Evolutionary conservation across 2,888 invertebrate species (phyloP), one percentile per base, ranked within the genome.

Genomic region (Hedychridium roseum): DNA sequence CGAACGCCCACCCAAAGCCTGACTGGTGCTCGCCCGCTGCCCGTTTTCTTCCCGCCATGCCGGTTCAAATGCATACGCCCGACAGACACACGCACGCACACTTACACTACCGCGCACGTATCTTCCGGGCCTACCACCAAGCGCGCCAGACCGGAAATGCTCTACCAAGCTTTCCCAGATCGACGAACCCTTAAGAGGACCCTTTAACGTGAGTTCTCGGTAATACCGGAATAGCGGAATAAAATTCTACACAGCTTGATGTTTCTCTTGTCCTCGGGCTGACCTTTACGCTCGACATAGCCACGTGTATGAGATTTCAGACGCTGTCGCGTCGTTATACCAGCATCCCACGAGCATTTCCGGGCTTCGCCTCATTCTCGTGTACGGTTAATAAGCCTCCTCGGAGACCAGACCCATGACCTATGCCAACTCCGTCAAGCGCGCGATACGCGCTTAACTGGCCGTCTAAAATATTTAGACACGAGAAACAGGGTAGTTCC

Each of bases 1-100:
- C 88, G 84, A 83, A 82, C 81, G 85, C 87, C 87, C 85, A 85
- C 84, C 86, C 85, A 84, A 86, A 85, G 78, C 75, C 77, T 73
- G 78, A 76, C 79, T 73, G 75, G 73, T 73, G 78, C 78, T 78
- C 75, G 78, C 76, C 74, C 71, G 68, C 74, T 73, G 73, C 74
- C 74, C 72, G 60, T 70, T 74, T 70, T 59, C 51, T 47, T 51
- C 56, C 49, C 50, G 48, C 57, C 23, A 48, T 21, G 37, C 54
- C 47, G 49, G 46, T 45, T 27, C 47, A 50, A 39, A 51, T 21
- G 7, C 20, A 36, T 14, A 34, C 11, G 28, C 20, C 32, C 45
- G n/a, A 40, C 32, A 46, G 3, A 4, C 21, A 26, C 30, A 16
- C 37, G 6, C 23, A 39, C 40, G 26, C 5, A 31, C 15, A 30